phyloP scores from a whole-genome alignment of 2,113 vertebrate genomes.

The Rattus rattus region DNA sequence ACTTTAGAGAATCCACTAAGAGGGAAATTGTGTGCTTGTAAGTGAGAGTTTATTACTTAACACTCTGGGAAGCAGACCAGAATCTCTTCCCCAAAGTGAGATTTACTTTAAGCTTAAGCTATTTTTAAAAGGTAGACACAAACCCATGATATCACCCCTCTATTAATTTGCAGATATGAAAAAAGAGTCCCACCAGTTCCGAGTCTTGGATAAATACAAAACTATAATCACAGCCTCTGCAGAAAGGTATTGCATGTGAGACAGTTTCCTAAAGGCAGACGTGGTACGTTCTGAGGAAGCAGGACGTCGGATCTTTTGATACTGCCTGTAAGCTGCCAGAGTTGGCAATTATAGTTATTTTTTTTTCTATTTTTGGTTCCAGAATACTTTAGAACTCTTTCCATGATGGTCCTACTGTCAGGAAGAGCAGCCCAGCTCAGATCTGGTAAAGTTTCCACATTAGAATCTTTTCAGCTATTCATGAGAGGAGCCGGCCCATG shows the following conservation, averaged over 20 bases:
- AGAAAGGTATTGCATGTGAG: constrained; percentile 18
- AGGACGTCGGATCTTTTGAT: neutral
- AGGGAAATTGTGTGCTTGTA: neutral
- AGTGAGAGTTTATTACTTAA: constrained; percentile 64
- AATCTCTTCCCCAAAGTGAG: constrained; percentile 74
- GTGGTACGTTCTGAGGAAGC: constrained; percentile 19
- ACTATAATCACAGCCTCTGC: constrained; percentile 63
- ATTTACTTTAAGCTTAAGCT: constrained; percentile 75
- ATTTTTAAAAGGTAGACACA: constrained; percentile 80
- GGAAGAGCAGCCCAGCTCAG: neutral
- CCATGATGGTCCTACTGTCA: constrained; percentile 28
- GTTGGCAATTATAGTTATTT: constrained; percentile 28
- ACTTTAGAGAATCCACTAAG: constrained; percentile 42
- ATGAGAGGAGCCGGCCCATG: fast-evolving
- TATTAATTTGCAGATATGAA: constrained; percentile 70
- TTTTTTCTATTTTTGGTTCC: constrained; percentile 54
- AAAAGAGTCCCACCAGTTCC: constrained; percentile 38
- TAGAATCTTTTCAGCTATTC: neutral
- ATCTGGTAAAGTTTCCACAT: neutral
- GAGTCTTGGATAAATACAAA: constrained; percentile 70
- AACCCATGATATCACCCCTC: constrained; percentile 75
- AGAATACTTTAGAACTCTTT: constrained; percentile 50
- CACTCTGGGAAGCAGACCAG: constrained; percentile 77
- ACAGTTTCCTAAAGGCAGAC: neutral
- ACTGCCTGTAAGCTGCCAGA: constrained; percentile 43